phyloP scores from a whole-genome alignment of 2,113 vertebrate species.

The Actenoides lindsayi region DNA sequence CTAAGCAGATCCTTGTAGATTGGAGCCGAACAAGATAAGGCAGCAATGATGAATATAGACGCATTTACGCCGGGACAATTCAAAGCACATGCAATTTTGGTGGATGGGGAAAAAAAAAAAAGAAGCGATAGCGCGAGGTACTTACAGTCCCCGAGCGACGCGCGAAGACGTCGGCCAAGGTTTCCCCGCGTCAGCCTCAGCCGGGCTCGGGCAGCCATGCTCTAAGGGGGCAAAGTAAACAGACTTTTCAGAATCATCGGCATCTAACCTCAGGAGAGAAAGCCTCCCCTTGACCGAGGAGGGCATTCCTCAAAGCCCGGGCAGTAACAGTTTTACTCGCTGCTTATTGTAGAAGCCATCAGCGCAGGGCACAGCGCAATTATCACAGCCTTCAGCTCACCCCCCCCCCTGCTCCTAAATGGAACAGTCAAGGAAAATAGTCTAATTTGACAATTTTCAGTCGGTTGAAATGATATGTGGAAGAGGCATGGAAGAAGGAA shows the following conservation, averaged over 20 bases:
- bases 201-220: neutral
- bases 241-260: neutral
- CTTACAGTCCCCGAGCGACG: neutral
- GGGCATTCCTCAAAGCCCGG: neutral
- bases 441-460: slow-evolving; percentile 56
- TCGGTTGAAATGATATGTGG: slow-evolving; percentile 21
- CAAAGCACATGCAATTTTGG: slow-evolving; percentile 34
- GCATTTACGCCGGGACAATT: slow-evolving; percentile 25
- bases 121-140: neutral
- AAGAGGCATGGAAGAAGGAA: slow-evolving; percentile 3
- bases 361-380: accelerated
- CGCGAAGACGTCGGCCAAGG: neutral
- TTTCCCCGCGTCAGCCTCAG: neutral
- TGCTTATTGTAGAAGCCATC: neutral
- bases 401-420: slow-evolving; percentile 3
- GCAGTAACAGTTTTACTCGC: neutral
- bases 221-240: slow-evolving; percentile 44
- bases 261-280: neutral
- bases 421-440: slow-evolving; percentile 54
- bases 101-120: neutral
- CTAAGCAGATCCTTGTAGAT: slow-evolving; percentile 24
- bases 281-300: accelerated
- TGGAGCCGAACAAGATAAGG: slow-evolving; percentile 22
- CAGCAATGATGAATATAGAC: slow-evolving; percentile 19
- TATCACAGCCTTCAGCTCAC: neutral